Evolutionary conservation across 2,888 invertebrate genomes (phyloP).

Genomic region (Blomia tropicalis): DNA sequence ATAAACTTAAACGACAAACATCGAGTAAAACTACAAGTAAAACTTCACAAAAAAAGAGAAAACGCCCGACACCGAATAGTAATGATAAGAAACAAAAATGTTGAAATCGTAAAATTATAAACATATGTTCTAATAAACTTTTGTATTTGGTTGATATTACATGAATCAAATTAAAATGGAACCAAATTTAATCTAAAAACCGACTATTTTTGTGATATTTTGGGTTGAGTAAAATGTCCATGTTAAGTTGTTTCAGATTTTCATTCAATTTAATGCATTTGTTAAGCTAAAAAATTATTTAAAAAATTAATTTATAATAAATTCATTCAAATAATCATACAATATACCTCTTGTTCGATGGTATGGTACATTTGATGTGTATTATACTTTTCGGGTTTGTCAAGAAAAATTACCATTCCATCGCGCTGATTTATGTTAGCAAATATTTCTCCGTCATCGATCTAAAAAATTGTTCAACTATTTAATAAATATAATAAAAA

Average conservation of each 20-base stretch:
- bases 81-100: too few species aligned
- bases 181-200: slow-evolving; percentile 42
- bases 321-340: slow-evolving; percentile 13
- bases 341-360: slow-evolving; percentile 52
- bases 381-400: slow-evolving; percentile 86
- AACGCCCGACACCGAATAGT: too few species aligned
- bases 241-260: slow-evolving; percentile 72
- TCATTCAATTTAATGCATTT: slow-evolving; percentile 72
- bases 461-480: slow-evolving; percentile 45
- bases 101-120: too few species aligned
- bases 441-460: slow-evolving; percentile 88
- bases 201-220: slow-evolving; percentile 46
- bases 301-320: slow-evolving; percentile 15
- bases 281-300: slow-evolving; percentile 45
- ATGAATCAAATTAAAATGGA: too few species aligned
- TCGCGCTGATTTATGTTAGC: slow-evolving; percentile 93
- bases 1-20: too few species aligned
- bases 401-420: slow-evolving; percentile 91
- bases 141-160: too few species aligned
- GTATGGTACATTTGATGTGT: slow-evolving; percentile 70
- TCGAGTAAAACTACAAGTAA: too few species aligned
- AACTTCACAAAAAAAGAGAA: too few species aligned
- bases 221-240: slow-evolving; percentile 80
- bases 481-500: slow-evolving; percentile 11
- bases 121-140: too few species aligned